Percentiles rank a stretch among this genome's conserved stretches.
These are phyloP conservation scores for Dryobotodes eremita DNA, from an alignment of 2,888 invertebrate genomes.

Conservation along the genomic window DNA sequence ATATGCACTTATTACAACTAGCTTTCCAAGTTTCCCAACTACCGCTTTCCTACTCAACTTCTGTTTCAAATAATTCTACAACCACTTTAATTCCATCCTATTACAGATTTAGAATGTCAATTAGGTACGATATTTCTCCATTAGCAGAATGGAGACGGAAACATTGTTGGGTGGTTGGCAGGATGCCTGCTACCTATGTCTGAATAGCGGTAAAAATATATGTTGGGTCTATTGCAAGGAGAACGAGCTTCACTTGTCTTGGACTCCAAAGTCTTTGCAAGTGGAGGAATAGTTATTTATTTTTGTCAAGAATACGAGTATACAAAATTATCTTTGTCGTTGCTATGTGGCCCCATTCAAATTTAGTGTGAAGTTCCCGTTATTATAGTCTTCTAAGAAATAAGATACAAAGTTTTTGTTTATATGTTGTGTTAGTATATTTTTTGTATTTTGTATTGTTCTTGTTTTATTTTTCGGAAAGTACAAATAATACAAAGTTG, in stretches of 20 bases:
- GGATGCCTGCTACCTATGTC: constrained; percentile 50
- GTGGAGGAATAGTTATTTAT: constrained; percentile 37
- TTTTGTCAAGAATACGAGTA: neutral
- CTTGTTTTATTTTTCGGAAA: constrained; percentile 12
- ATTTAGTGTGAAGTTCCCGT: constrained; percentile 43
- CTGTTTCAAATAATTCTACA: constrained; percentile 49
- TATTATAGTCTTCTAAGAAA: constrained; percentile 29
- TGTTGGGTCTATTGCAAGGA: constrained; percentile 30
- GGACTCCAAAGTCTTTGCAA: constrained; percentile 38
- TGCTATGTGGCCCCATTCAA: constrained; percentile 41
- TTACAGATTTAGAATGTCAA: constrained; percentile 64
- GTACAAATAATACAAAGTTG: constrained; percentile 13
- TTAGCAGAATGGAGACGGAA: constrained; percentile 56
- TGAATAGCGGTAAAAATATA: constrained; percentile 36
- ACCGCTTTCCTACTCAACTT: constrained; percentile 26
- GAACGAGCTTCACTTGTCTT: neutral
- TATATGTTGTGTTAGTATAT: constrained; percentile 7
- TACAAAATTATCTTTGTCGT: neutral
- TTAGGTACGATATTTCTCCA: constrained; percentile 67
- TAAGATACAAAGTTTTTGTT: constrained; percentile 48
- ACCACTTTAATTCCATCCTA: constrained; percentile 58
- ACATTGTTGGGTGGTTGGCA: constrained; percentile 60
- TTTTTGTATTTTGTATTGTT: constrained; percentile 27
- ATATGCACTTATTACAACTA: constrained; percentile 39
- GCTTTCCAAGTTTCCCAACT: constrained; percentile 20